Conservation (phyloP, 2,888 invertebrate species). For the Drosophila nr. fundita region DNA sequence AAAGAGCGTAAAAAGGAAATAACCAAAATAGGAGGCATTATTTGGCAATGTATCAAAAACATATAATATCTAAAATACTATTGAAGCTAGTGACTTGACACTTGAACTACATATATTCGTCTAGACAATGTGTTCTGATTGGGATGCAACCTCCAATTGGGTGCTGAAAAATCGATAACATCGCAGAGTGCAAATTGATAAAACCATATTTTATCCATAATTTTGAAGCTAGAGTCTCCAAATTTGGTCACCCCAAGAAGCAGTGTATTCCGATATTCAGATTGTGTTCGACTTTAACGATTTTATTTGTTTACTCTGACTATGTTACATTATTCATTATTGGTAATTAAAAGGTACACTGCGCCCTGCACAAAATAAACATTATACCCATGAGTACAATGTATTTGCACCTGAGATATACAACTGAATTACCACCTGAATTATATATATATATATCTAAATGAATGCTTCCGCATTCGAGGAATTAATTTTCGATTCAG, state of each 20-base stretch:
- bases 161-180: neutral
- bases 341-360: neutral
- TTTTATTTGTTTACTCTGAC: neutral
- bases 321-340: neutral
- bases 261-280: neutral
- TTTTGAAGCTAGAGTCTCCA: neutral
- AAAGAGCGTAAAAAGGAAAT: neutral
- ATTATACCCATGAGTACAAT: neutral
- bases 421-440: neutral
- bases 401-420: neutral
- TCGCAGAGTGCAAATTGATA: neutral
- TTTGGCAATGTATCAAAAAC: neutral
- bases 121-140: neutral
- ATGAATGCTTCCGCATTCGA: slow-evolving; percentile 52
- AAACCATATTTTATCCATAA: neutral
- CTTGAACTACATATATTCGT: neutral
- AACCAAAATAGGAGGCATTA: neutral
- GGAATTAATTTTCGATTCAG: slow-evolving; percentile 45
- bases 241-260: neutral
- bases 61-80: neutral
- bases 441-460: neutral
- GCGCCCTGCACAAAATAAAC: neutral
- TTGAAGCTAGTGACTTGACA: neutral
- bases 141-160: neutral
- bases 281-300: neutral